phyloP scores from a whole-genome alignment of 1,140 invertebrate species.

The Hesperophylax magnus region DNA sequence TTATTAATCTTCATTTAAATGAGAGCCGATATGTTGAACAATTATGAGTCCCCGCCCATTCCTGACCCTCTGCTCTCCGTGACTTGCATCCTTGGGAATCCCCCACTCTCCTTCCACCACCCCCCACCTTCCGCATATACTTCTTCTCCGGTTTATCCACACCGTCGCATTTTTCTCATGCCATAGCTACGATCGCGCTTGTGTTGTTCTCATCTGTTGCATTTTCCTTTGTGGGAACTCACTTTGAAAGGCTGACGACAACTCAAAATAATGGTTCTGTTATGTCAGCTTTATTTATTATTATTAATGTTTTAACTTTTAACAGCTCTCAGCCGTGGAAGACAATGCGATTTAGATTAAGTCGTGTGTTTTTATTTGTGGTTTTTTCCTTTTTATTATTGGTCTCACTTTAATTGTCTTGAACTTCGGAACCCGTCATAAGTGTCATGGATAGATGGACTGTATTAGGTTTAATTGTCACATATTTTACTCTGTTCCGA shows the following conservation, averaged over 20 bases:
- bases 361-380: background rate
- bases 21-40: conserved; percentile 41
- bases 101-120: background rate
- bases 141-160: background rate
- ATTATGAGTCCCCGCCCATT: conserved; percentile 37
- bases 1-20: conserved; percentile 48
- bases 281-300: too few species aligned
- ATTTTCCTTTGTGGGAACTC: conserved; percentile 1
- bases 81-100: conserved; percentile 21
- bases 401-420: too few species aligned
- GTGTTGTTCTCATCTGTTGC: conserved; percentile 18
- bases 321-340: too few species aligned
- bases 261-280: background rate
- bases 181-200: background rate
- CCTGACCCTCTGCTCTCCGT: conserved; percentile 20
- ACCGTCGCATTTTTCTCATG: conserved; percentile 12
- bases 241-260: background rate
- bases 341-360: too few species aligned
- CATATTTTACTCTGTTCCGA: conserved; percentile 3
- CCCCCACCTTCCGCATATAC: background rate
- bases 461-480: background rate
- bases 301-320: too few species aligned
- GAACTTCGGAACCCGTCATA: background rate
- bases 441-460: background rate
- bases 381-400: too few species aligned